Percentiles rank a stretch among this genome's conserved stretches.
Conservation (phyloP, 2,113 vertebrate genomes). For the Dipodomys spectabilis region DNA sequence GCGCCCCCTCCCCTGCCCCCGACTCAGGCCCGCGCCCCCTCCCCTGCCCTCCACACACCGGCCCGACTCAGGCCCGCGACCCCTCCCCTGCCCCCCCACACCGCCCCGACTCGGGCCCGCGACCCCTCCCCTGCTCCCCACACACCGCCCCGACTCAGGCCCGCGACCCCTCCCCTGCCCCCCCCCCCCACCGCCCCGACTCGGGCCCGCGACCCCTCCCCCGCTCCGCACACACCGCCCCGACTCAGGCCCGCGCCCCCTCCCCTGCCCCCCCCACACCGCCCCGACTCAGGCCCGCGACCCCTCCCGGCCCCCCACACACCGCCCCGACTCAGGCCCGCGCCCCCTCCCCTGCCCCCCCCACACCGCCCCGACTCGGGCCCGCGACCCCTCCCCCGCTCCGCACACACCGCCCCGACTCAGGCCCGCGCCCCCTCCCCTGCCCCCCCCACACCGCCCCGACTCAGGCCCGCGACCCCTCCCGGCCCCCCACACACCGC, state of each 20-base stretch:
- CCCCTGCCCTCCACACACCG: neutral
- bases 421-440: neutral
- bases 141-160: neutral
- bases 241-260: neutral
- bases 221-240: too few species aligned
- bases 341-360: neutral
- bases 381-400: too few species aligned
- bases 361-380: constrained; percentile 6
- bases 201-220: neutral
- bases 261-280: neutral
- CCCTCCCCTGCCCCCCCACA: neutral
- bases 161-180: neutral
- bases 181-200: too few species aligned
- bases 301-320: too few species aligned
- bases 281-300: neutral
- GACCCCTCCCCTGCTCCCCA: neutral
- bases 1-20: neutral
- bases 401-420: neutral
- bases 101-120: neutral
- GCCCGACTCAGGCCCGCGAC: neutral
- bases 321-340: too few species aligned
- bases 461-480: neutral
- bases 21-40: neutral
- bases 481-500: neutral
- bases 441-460: too few species aligned